Evolutionary conservation across 2,113 vertebrate genomes (phyloP), one percentile per base, ranked within the genome.

Genomic region (Xiphorhynchus elegans): DNA sequence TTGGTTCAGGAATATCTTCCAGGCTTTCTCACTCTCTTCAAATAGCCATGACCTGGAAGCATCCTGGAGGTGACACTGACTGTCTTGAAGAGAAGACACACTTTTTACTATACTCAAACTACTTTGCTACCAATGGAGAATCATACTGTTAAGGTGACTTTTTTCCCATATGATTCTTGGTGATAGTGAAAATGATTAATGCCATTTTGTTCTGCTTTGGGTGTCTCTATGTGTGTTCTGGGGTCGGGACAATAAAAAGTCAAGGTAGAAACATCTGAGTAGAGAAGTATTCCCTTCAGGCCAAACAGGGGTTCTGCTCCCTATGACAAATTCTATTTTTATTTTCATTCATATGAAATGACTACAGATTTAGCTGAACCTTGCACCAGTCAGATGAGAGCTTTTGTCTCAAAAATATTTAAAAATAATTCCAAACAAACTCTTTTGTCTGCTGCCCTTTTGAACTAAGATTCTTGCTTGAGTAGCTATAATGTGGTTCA

Each of bases 181-280:
- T 85, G 79, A 77, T 31, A 88, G 55, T 42, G 47, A 77, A 94
- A 88, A 67, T 55, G 31, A 63, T 88, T 86, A 83, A 88, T 83
- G 72, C 16, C 11, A 33, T 83, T 92, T 93, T 49, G 25, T 50
- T 9, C n/a, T 77, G 24, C 42, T 84, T 66, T 72, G 6, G 66
- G 31, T 59, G 35, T 20, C 16, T 67, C 21, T 67, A 0, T 18
- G 35, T 31, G 33, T 72, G 39, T 13, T 8, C 69, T 86, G 7
- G 17, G 50, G 10, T 17, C 47, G 18, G 24, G 73, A 28, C 39
- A 95, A 50, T 42, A 52, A 72, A 78, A 87, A 81, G 10, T 9
- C 23, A 44, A 76, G 42, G 50, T 19, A 81, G 72, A 86, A 94
- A 67, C 11, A 69, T 13, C 24, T 23, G 14, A 80, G 24, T 33